Percentiles rank a stretch among this genome's conserved stretches.
phyloP scores from a whole-genome alignment of 2,888 invertebrate species.

The Eilema caniola region DNA sequence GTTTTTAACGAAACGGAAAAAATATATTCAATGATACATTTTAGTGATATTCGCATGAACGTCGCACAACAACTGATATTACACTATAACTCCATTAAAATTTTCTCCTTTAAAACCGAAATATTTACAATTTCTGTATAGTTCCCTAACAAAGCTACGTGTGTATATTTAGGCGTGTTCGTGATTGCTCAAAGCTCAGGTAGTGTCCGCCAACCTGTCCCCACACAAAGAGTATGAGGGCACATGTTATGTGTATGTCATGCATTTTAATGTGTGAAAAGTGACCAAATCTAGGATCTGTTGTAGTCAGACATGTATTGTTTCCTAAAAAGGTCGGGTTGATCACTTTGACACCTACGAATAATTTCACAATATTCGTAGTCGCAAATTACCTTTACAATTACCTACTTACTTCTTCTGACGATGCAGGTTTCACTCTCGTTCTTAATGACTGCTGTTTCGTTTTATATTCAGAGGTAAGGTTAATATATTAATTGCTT shows the following conservation, averaged over 20 bases:
- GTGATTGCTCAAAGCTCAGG: conserved; percentile 7
- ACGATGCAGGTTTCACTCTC: no score
- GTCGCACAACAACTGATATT: no score
- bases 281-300: conserved; percentile 7
- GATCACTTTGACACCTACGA: background rate
- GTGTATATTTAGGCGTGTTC: conserved; percentile 9
- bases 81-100: no score
- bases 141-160: conserved; percentile 7
- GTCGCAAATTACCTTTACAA: no score
- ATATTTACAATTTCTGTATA: conserved; percentile 1
- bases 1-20: no score
- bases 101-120: background rate
- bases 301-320: background rate
- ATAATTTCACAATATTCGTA: background rate
- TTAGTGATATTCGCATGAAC: no score
- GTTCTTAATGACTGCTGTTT: no score
- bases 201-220: background rate
- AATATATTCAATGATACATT: no score
- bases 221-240: background rate
- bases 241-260: conserved; percentile 1
- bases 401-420: no score
- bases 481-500: no score
- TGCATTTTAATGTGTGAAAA: conserved; percentile 17
- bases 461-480: no score
- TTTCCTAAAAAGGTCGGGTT: background rate